Evolutionary conservation across 2,113 vertebrate genomes (phyloP).

Genomic region (Illadopsis cleaveri): DNA sequence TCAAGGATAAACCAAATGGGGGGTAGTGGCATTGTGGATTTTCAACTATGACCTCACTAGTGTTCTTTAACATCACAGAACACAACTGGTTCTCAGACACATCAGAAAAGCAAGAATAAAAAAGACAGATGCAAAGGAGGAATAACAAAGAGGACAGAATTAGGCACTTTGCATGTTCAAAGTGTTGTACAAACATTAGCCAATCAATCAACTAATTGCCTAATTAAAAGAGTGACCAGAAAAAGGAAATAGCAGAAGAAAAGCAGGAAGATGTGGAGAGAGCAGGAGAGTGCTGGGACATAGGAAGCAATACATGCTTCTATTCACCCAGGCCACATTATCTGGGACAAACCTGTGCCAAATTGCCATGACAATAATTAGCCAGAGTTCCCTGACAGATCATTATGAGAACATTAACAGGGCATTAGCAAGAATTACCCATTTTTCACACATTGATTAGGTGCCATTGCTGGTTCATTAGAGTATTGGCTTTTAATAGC

Average conservation of each 20-base stretch:
- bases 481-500: conserved; percentile 71
- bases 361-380: conserved; percentile 78
- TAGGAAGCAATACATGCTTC: not conserved
- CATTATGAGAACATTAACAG: conserved; percentile 81
- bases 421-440: conserved; percentile 77
- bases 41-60: not conserved
- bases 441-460: conserved; percentile 83
- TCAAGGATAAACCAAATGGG: not conserved
- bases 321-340: conserved; percentile 29
- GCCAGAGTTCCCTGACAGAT: conserved; percentile 75
- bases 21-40: not conserved
- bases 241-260: not conserved
- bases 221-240: conserved; percentile 32
- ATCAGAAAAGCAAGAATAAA: not conserved
- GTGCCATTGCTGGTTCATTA: conserved; percentile 76
- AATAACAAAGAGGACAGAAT: not conserved
- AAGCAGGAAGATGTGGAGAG: not conserved
- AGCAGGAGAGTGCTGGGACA: not conserved
- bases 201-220: conserved; percentile 58
- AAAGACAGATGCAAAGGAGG: not conserved
- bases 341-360: conserved; percentile 66
- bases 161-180: not conserved
- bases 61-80: not conserved
- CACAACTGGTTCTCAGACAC: not conserved
- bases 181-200: conserved; percentile 40